Evolutionary conservation across 1,140 invertebrate genomes (phyloP).

Genomic region (Oscheius sp.): DNA sequence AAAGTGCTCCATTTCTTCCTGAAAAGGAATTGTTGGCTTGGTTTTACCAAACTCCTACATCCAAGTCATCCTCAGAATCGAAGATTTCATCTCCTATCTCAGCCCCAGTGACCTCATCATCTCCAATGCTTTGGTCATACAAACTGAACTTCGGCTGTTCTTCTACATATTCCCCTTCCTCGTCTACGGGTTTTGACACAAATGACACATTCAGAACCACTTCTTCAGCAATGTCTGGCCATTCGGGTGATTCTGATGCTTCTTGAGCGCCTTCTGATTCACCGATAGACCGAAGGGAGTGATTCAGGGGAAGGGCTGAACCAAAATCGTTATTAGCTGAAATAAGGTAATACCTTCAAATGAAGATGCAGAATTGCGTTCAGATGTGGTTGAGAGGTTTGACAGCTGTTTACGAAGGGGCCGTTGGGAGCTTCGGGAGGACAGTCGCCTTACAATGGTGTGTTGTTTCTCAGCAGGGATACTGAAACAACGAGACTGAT

Average conservation of each 20-base stretch:
- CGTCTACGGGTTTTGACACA: neutral
- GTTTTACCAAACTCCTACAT: neutral
- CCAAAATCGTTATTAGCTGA: neutral
- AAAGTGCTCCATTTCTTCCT: neutral
- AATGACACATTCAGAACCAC: neutral
- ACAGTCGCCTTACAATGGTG: neutral
- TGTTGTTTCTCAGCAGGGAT: neutral
- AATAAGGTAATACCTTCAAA: neutral
- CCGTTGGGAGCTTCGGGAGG: neutral
- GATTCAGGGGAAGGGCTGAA: neutral
- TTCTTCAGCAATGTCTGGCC: no score
- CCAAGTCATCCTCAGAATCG: neutral
- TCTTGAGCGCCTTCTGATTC: neutral
- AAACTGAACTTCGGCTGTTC: no score
- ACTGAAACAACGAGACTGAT: no score
- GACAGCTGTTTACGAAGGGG: neutral
- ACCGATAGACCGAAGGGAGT: neutral
- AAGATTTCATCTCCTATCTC: neutral
- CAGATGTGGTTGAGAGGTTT: no score
- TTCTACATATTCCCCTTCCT: neutral
- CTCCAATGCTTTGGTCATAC: neutral
- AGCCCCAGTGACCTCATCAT: neutral
- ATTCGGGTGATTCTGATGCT: no score
- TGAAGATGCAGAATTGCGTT: neutral
- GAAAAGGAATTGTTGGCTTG: neutral